phyloP scores from a whole-genome alignment of 2,113 vertebrate genomes.

The Tenebrosternarchus preto region DNA sequence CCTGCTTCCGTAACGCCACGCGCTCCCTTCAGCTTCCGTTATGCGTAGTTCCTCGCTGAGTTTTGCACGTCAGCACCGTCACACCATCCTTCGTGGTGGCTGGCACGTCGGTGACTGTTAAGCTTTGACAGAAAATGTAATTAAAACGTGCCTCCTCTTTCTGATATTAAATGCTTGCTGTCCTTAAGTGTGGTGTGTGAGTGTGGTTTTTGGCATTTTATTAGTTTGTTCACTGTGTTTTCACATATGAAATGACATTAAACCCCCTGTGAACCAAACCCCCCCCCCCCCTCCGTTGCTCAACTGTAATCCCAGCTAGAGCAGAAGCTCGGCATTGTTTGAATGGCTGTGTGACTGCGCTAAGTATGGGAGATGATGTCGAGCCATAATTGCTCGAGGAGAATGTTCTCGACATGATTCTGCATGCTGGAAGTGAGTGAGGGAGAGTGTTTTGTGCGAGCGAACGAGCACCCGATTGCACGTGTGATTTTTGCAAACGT shows the following conservation, averaged over 20 bases:
- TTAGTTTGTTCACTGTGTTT: too few relatives aligned
- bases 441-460: background rate
- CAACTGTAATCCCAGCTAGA: background rate
- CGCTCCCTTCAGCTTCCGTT: slow-evolving; percentile 12
- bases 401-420: background rate
- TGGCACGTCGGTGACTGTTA: background rate
- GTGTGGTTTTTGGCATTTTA: background rate
- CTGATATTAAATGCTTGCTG: background rate
- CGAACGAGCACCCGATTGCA: background rate
- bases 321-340: slow-evolving; percentile 4
- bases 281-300: too few relatives aligned
- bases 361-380: slow-evolving; percentile 28
- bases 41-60: background rate
- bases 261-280: too few relatives aligned
- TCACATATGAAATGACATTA: too few relatives aligned
- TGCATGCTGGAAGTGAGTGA: background rate
- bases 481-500: background rate
- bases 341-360: slow-evolving; percentile 9
- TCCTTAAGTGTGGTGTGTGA: background rate
- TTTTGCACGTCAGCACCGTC: background rate
- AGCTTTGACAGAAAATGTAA: background rate
- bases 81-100: background rate
- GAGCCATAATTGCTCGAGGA: slow-evolving; percentile 23
- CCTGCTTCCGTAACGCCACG: background rate
- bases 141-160: background rate